Conservation (phyloP, 2,113 vertebrate species). For the Patagioenas fasciata region DNA sequence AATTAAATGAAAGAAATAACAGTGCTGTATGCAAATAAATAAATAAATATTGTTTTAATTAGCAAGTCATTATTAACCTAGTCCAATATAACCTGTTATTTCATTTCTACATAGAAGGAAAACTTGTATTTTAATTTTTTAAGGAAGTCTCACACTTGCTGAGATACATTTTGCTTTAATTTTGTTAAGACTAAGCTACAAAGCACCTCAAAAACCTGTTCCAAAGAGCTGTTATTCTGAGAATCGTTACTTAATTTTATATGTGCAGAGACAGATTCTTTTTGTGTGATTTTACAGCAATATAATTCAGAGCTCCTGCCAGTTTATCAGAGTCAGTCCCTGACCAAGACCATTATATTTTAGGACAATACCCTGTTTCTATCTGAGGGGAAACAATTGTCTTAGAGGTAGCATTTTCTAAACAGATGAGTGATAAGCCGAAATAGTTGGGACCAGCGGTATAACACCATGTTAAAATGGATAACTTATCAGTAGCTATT, state of each 20-base stretch:
- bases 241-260: background rate
- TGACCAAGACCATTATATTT: background rate
- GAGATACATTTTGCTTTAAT: background rate
- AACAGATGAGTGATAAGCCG: background rate
- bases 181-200: background rate
- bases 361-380: background rate
- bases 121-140: background rate
- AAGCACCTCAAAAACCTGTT: background rate
- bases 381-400: background rate
- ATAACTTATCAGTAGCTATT: background rate
- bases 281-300: background rate
- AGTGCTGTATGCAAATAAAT: background rate
- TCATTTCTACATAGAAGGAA: background rate
- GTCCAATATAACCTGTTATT: background rate
- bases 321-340: background rate
- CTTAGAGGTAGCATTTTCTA: background rate
- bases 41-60: no score
- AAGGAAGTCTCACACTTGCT: background rate
- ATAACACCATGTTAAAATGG: background rate
- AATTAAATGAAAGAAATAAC: background rate
- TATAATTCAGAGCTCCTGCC: background rate
- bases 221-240: background rate
- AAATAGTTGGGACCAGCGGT: background rate
- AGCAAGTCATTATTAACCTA: background rate
- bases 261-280: background rate